phyloP scores from a whole-genome alignment of 2,113 vertebrate species.

The Equus przewalskii region DNA sequence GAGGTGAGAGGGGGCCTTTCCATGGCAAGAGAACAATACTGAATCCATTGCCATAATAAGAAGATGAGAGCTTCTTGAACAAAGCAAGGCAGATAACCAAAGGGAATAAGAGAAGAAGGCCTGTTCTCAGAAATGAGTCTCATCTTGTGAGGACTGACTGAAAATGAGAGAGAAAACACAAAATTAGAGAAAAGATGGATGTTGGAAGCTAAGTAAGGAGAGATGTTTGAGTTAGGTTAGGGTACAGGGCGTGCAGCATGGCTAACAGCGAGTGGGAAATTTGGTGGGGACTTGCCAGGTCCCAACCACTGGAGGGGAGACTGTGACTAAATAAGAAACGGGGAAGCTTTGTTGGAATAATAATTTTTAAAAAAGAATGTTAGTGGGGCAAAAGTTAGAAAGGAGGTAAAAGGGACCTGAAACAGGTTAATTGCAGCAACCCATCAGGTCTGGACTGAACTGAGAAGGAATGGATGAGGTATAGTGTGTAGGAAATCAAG shows the following conservation, averaged over 20 bases:
- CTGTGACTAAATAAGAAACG: neutral
- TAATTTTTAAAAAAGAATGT: neutral
- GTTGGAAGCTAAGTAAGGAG: neutral
- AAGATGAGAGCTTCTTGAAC: neutral
- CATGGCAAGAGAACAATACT: neutral
- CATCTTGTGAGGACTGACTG: neutral
- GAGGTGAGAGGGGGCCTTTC: neutral
- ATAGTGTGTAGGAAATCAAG: neutral
- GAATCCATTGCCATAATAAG: neutral
- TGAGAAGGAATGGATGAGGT: neutral
- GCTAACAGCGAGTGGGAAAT: neutral
- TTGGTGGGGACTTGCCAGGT: neutral
- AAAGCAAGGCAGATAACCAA: neutral
- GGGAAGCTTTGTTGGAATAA: neutral
- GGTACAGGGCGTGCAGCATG: accelerated
- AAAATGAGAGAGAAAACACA: neutral
- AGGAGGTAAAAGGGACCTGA: neutral
- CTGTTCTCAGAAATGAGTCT: neutral
- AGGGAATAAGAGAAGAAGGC: neutral
- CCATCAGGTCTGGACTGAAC: neutral
- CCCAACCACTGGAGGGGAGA: neutral
- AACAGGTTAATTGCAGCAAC: neutral
- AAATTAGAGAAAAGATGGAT: neutral
- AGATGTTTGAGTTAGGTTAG: neutral
- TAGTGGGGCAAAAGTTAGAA: neutral